Evolutionary conservation across 1,140 invertebrate species (phyloP), one percentile per base, ranked within the genome.

Genomic region (Aleiodes sp.): DNA sequence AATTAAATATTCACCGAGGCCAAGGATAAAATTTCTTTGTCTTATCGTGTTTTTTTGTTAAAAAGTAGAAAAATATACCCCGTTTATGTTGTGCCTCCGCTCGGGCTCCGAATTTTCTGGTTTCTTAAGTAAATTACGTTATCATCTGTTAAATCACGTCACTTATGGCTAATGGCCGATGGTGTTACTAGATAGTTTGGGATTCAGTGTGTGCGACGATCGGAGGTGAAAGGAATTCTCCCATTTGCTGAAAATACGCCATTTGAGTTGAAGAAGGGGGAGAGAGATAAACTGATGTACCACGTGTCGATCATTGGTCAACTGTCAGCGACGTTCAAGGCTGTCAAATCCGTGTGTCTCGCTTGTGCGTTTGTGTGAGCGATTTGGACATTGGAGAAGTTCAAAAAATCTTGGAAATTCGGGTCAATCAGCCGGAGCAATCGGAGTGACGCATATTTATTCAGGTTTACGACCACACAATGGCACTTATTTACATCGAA

Each of bases 401-500:
- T 14, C 4, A 7, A 62, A 33, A 35, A 64, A 21, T 9, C n/a
- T 9, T 24, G 14, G n/a, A n/a, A n/a, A n/a, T n/a, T n/a, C n/a
- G n/a, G n/a, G n/a, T n/a, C n/a, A n/a, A n/a, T n/a, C n/a, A n/a
- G n/a, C n/a, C n/a, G n/a, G n/a, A n/a, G n/a, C n/a, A n/a, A n/a
- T n/a, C n/a, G n/a, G n/a, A n/a, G n/a, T n/a, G n/a, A n/a, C n/a
- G n/a, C n/a, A n/a, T n/a, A n/a, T n/a, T n/a, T n/a, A n/a, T n/a
- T n/a, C n/a, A n/a, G n/a, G n/a, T n/a, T n/a, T n/a, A n/a, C n/a
- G n/a, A n/a, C n/a, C n/a, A n/a, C 60, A 80, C 68, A 73, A 86
- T 86, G 85, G 80, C 84, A 73, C 78, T 86, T 12, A 59, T 86
- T 67, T 79, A 82, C 65, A 82, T 85, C 1, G 83, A 84, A 63